Evolutionary conservation across 2,113 vertebrate genomes (phyloP).

Genomic region (Onychostoma macrolepis): DNA sequence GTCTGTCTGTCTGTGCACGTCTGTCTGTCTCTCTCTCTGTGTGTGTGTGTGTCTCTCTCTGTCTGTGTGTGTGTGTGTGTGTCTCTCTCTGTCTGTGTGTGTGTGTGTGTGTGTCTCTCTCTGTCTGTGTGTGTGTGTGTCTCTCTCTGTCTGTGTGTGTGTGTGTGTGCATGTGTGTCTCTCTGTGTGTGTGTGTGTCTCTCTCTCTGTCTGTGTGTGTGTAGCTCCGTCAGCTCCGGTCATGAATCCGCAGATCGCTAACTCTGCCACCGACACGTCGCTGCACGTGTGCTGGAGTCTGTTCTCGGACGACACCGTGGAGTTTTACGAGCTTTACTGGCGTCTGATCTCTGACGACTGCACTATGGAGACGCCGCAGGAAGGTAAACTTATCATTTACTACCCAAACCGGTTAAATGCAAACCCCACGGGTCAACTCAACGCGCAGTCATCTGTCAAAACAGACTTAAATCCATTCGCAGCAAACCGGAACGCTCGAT

Average conservation of each 20-base stretch:
- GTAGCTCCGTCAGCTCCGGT: slow-evolving; percentile 94
- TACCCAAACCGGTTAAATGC: background rate
- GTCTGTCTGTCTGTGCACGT: too few species aligned
- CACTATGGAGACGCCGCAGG: slow-evolving; percentile 62
- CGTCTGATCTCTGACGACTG: slow-evolving; percentile 78
- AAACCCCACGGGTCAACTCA: background rate
- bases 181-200: slow-evolving; percentile 22
- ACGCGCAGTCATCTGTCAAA: background rate
- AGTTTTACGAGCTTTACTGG: slow-evolving; percentile 87
- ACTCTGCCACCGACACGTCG: slow-evolving; percentile 84
- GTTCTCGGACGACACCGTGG: slow-evolving; percentile 91
- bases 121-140: too few species aligned
- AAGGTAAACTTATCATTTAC: slow-evolving; percentile 71
- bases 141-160: too few species aligned
- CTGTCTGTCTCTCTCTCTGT: too few species aligned
- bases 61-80: too few species aligned
- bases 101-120: too few species aligned
- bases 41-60: too few species aligned
- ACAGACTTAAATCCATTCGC: background rate
- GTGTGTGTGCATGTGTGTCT: too few species aligned
- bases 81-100: too few species aligned
- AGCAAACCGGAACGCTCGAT: background rate
- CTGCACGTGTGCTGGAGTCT: slow-evolving; percentile 91
- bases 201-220: slow-evolving; percentile 42
- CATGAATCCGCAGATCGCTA: slow-evolving; percentile 88